Base-by-base conservation (phyloP, 2,797 vertebrate genomes). In the Margarornis squamiger region DNA sequence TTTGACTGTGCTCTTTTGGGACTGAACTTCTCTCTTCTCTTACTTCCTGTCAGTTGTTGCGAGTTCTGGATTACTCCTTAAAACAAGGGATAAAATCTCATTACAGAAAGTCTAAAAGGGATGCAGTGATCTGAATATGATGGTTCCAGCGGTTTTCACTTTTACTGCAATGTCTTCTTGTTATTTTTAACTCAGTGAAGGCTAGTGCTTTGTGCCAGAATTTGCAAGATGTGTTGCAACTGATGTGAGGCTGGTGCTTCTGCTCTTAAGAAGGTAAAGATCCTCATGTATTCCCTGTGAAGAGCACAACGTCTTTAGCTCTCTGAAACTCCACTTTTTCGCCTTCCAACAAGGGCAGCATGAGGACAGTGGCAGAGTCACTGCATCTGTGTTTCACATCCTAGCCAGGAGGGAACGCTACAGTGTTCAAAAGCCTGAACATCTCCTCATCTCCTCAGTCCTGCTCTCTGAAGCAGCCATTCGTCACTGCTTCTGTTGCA, bases 81-180 rank as follows among this genome's bases (percentile, higher is more conserved):
- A 84, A 93, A 23, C 14, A 70, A 79, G 34, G 13, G 10, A 84
- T n/a, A 92, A 88, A 84, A 67, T 63, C 32, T 84, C 21, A 46
- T 73, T 76, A 49, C 12, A 32, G 15, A 55, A 76, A 48, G 9
- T 46, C 71, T 61, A 36, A 63, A 82, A 80, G 57, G 20, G 19
- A 43, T 46, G 30, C 18, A 18, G 6, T 27, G 23, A 45, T 61
- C 23, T 81, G 21, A 10, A 36, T 85, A 34, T 43, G 29, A 63
- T 34, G 24, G 7, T 71, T 92, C 88, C 48, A 79, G 41, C 10
- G 71, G 21, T 85, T 79, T 89, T 39, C 57, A 43, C 4, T 52
- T 61, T 39, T 77, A 24, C 22, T 61, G 32, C 4, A 2, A 13
- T 88, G 6, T 67, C 85, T 66, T 66, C 48, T 74, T 51, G 46